Evolutionary conservation across 2,113 vertebrate genomes (phyloP).

Genomic region (Muntiacus muntjak): DNA sequence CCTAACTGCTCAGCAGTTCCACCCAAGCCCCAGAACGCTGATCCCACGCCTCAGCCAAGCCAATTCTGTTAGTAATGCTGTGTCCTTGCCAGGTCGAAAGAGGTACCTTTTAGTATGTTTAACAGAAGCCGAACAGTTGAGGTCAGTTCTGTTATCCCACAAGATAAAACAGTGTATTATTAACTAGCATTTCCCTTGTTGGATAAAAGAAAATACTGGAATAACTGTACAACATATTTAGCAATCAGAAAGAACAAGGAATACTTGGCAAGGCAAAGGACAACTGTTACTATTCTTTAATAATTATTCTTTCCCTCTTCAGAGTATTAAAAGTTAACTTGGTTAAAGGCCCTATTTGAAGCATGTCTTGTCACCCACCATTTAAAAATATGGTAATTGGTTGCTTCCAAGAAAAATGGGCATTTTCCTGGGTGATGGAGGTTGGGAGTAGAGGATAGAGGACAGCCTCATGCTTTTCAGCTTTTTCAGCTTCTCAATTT

Average conservation of each 20-base stretch:
- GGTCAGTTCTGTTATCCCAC: slow-evolving; percentile 3
- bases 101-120: not conserved
- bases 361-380: not conserved
- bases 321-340: slow-evolving; percentile 5
- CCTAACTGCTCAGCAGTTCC: not conserved
- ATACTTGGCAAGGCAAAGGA: not conserved
- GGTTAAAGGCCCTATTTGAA: not conserved
- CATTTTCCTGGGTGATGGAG: not conserved
- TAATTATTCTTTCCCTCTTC: not conserved
- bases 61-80: not conserved
- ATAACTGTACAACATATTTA: not conserved
- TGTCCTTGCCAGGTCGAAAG: not conserved
- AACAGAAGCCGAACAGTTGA: slow-evolving; percentile 4
- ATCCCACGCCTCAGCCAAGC: not conserved
- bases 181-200: not conserved
- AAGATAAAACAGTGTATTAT: not conserved
- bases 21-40: not conserved
- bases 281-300: not conserved
- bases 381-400: slow-evolving; percentile 8
- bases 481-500: not conserved
- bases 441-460: not conserved
- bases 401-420: not conserved
- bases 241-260: slow-evolving; percentile 32
- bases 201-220: not conserved
- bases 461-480: not conserved